These are phyloP conservation scores for Mohoua ochrocephala DNA, from an alignment of 2,113 vertebrate species.

Conservation along the genomic window DNA sequence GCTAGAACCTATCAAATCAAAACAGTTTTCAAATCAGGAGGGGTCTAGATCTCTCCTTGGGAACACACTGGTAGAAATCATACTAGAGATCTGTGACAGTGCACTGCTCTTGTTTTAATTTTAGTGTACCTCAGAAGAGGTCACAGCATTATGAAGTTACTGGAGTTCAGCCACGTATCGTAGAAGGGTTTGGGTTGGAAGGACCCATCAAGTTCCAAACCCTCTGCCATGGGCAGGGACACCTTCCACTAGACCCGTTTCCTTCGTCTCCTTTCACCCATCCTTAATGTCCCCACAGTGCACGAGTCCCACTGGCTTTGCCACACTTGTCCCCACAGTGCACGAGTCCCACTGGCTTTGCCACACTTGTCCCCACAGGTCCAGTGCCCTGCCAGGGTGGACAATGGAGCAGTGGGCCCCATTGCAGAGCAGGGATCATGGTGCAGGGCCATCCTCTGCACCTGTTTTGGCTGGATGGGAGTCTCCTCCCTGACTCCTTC, in stretches of 20 bases:
- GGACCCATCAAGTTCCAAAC: not conserved
- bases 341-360: not conserved
- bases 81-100: not conserved
- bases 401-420: not conserved
- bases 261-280: not conserved
- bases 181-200: not conserved
- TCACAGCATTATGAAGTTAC: not conserved
- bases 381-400: not conserved
- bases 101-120: not conserved
- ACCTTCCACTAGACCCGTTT: not conserved
- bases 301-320: not conserved
- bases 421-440: fast-evolving
- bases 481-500: not conserved
- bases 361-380: not conserved
- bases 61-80: not conserved
- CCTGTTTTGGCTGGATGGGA: not conserved
- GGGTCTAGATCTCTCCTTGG: not conserved
- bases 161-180: not conserved
- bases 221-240: not conserved
- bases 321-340: not conserved
- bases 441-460: not conserved
- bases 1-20: not conserved
- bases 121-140: not conserved
- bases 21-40: not conserved
- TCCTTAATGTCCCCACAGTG: not conserved